A percentile compares a stretch with the other conserved stretches of the same genome.
phyloP scores from a whole-genome alignment of 2,888 invertebrate genomes.

The Agonopterix arenella region DNA sequence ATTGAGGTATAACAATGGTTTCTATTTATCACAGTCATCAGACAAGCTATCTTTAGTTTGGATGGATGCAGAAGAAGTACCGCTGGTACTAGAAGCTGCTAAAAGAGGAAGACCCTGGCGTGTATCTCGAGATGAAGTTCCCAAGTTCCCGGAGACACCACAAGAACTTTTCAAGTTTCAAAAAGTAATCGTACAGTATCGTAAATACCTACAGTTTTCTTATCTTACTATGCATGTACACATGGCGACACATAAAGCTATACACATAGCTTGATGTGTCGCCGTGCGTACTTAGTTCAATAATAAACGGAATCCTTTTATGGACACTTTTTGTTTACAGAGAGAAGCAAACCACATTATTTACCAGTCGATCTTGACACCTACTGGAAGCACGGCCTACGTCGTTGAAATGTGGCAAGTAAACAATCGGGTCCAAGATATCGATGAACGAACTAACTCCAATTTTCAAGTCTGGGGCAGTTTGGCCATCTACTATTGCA shows the following conservation, averaged over 20 bases:
- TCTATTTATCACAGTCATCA: no score
- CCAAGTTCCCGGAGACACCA: slow-evolving; percentile 29
- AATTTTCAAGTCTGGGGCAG: slow-evolving; percentile 84
- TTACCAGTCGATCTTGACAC: slow-evolving; percentile 80
- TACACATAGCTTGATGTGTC: no score
- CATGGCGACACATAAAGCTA: no score
- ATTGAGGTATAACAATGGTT: no score
- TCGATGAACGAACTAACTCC: slow-evolving; percentile 82
- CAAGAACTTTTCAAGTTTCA: slow-evolving; percentile 19
- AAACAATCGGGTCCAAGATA: slow-evolving; percentile 74
- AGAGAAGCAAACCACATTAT: slow-evolving; percentile 52
- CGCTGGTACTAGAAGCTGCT: slow-evolving; percentile 28
- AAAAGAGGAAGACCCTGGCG: slow-evolving; percentile 21
- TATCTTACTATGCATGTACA: no score
- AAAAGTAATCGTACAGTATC: slow-evolving; percentile 2
- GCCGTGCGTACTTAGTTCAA: no score
- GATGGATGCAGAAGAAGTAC: slow-evolving; percentile 21
- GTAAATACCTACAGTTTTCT: no score
- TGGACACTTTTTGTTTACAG: background rate
- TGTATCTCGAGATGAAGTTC: slow-evolving; percentile 20
- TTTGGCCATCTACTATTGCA: slow-evolving; percentile 82
- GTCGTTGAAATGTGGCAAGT: slow-evolving; percentile 82
- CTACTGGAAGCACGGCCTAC: slow-evolving; percentile 79
- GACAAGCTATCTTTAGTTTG: slow-evolving; percentile 3
- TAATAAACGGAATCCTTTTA: no score